Conservation (phyloP, 2,113 vertebrate species). For the Siniperca chuatsi region DNA sequence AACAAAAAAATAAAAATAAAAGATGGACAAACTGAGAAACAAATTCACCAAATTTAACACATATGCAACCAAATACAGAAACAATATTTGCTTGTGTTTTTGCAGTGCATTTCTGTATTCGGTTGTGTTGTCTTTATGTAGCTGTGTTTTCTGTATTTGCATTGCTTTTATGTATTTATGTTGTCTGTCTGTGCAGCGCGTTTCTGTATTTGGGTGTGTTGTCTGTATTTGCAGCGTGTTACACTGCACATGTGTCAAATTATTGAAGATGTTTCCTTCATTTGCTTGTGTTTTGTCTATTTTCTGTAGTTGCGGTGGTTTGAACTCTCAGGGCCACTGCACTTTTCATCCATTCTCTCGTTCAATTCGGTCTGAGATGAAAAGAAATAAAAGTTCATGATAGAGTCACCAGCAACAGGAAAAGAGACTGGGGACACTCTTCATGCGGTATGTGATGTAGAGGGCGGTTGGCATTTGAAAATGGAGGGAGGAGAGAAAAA, state of each 20-base stretch:
- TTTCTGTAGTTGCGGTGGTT: too few species aligned
- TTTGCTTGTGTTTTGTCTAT: background rate
- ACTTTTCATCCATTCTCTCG: background rate
- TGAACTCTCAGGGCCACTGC: background rate
- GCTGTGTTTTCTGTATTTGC: background rate
- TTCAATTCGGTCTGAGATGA: constrained; percentile 8
- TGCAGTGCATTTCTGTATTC: background rate
- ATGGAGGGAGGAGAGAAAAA: background rate
- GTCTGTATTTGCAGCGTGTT: too few species aligned
- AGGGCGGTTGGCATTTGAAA: constrained; percentile 25
- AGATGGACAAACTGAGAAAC: too few species aligned
- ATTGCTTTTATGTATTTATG: background rate
- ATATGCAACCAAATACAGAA: background rate
- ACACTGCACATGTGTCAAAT: background rate
- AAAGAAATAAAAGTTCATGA: constrained; percentile 19
- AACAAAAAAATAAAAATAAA: background rate
- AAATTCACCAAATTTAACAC: background rate
- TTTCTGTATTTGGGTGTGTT: background rate
- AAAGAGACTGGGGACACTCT: background rate
- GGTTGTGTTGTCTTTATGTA: too few species aligned
- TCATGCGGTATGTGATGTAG: constrained; percentile 5
- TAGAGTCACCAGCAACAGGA: background rate
- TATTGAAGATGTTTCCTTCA: background rate
- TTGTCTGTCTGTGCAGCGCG: background rate
- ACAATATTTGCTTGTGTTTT: background rate